These are phyloP conservation scores for Dolichotis patagonum DNA, from an alignment of 2,113 vertebrate species.

Conservation along the genomic window DNA sequence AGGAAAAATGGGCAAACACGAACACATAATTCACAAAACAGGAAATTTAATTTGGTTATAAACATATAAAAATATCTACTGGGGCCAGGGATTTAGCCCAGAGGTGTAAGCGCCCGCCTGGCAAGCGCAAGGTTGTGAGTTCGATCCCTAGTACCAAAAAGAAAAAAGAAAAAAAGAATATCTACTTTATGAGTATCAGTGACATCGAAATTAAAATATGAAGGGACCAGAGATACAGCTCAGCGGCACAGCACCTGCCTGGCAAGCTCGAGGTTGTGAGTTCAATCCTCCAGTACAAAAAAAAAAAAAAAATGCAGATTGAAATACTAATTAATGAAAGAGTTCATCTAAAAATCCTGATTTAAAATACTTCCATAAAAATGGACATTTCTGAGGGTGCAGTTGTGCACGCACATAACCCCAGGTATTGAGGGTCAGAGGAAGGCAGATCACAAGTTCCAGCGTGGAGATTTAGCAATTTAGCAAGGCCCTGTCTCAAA, in stretches of 20 bases:
- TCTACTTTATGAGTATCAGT: not conserved
- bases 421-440: not conserved
- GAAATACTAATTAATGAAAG: not conserved
- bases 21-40: not conserved
- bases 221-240: too few relatives aligned
- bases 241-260: too few relatives aligned
- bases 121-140: too few relatives aligned
- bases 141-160: too few relatives aligned
- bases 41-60: not conserved
- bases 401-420: not conserved
- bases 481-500: not conserved
- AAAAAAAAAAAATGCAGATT: too few relatives aligned
- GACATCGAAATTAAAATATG: not conserved
- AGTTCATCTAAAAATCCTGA: conserved; percentile 13
- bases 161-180: not conserved
- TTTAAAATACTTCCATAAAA: not conserved
- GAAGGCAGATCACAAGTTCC: not conserved
- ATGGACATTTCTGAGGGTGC: not conserved
- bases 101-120: too few relatives aligned
- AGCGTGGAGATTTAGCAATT: not conserved
- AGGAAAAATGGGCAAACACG: not conserved
- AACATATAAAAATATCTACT: not conserved
- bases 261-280: too few relatives aligned
- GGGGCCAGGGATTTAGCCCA: too few relatives aligned
- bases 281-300: too few relatives aligned